These are phyloP conservation scores for Drosophila neutralis DNA, from an alignment of 2,888 invertebrate genomes.

Conservation along the genomic window DNA sequence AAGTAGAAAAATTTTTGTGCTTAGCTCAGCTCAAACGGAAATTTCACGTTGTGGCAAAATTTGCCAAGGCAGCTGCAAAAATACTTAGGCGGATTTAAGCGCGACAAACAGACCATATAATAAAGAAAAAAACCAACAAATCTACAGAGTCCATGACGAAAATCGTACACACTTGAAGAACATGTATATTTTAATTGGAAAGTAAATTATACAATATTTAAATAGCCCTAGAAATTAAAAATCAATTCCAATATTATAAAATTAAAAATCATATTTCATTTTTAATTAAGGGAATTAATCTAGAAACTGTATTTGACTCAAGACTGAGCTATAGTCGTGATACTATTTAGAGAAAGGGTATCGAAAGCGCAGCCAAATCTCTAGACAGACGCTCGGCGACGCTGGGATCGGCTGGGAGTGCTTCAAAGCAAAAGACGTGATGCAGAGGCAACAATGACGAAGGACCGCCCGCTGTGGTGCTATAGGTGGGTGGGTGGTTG, in stretches of 20 bases:
- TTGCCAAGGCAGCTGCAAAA: conserved; percentile 63
- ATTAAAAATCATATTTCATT: neutral
- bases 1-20: conserved; percentile 76
- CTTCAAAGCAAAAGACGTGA: conserved; percentile 66
- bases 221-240: neutral
- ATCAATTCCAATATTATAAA: rapidly evolving
- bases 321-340: no score
- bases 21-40: conserved; percentile 81
- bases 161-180: conserved; percentile 14
- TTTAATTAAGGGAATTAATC: neutral
- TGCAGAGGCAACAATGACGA: conserved; percentile 55
- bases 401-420: conserved; percentile 36
- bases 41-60: conserved; percentile 68
- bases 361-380: conserved; percentile 23
- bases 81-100: conserved; percentile 78
- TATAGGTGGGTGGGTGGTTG: neutral
- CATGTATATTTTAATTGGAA: no score
- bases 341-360: conserved; percentile 21
- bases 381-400: conserved; percentile 42
- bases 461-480: conserved; percentile 60
- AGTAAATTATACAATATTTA: neutral
- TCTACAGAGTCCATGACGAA: conserved; percentile 12
- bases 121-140: conserved; percentile 22
- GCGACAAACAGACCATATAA: conserved; percentile 69
- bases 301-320: neutral